phyloP scores from a whole-genome alignment of 2,888 invertebrate species.

The Chrysolina oricalcia region DNA sequence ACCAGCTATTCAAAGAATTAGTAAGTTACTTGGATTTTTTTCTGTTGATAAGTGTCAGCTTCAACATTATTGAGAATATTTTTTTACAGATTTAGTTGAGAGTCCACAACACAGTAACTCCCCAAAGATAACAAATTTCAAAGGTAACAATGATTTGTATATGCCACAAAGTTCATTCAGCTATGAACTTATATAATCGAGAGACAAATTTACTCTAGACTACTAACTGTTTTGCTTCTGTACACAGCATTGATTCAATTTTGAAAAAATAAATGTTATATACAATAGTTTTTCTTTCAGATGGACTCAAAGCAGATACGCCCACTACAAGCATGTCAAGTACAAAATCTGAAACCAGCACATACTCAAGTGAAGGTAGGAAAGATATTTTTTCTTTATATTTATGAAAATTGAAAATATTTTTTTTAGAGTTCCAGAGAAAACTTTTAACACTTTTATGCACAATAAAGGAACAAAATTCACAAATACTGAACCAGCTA shows the following conservation, averaged over 20 bases:
- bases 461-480: slow-evolving; percentile 20
- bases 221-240: no score
- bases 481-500: not conserved
- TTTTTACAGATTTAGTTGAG: slow-evolving; percentile 14
- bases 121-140: not conserved
- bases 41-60: not conserved
- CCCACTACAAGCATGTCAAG: no score
- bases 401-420: not conserved
- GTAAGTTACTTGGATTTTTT: not conserved
- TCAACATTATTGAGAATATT: not conserved
- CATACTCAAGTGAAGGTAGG: not conserved
- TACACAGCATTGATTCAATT: no score
- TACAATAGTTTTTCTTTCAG: not conserved
- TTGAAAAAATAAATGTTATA: no score
- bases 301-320: not conserved
- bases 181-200: not conserved
- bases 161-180: slow-evolving; percentile 1
- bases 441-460: not conserved
- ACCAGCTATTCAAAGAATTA: slow-evolving; percentile 11
- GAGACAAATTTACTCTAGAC: no score
- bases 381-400: not conserved
- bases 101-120: slow-evolving; percentile 8
- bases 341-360: not conserved
- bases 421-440: slow-evolving; percentile 16
- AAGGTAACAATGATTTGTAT: slow-evolving; percentile 3